A percentile compares a stretch with the other conserved stretches of the same genome.
Conservation (phyloP, 2,888 invertebrate genomes). For the Loripinus fragilis region DNA sequence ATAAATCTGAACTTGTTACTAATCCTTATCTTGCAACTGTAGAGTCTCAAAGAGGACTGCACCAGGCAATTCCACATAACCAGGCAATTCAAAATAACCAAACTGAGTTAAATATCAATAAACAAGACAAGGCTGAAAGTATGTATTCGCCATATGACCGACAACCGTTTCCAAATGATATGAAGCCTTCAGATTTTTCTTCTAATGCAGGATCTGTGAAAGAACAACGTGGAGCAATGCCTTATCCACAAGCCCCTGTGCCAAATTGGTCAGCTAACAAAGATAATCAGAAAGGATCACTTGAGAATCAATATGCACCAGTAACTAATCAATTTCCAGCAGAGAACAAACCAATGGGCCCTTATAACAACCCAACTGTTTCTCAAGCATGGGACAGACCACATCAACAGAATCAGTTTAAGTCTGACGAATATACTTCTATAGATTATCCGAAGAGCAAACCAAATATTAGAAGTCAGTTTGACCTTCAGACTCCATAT, state of each 20-base stretch:
- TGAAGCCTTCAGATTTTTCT: not conserved
- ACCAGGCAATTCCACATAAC: not conserved
- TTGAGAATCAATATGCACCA: not conserved
- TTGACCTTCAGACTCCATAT: not conserved
- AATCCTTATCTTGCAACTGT: not conserved
- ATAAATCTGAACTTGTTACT: not conserved
- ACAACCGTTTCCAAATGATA: not conserved
- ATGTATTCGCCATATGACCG: not conserved
- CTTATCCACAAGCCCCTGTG: not conserved
- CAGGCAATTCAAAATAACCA: not conserved
- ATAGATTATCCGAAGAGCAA: not conserved
- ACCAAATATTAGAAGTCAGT: not conserved
- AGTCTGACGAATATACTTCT: not conserved
- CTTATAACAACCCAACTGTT: not conserved
- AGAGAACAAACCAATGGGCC: not conserved
- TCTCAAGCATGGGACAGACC: not conserved
- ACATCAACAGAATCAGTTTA: not conserved
- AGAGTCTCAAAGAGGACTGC: not conserved
- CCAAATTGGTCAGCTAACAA: not conserved
- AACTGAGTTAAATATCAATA: not conserved
- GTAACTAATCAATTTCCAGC: not conserved
- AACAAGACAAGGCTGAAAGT: not conserved
- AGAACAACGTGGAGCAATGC: not conserved
- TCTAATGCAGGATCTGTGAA: not conserved
- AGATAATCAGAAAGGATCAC: not conserved